Base-by-base conservation (phyloP, 2,797 vertebrate genomes). In the Pempheris klunzingeri region DNA sequence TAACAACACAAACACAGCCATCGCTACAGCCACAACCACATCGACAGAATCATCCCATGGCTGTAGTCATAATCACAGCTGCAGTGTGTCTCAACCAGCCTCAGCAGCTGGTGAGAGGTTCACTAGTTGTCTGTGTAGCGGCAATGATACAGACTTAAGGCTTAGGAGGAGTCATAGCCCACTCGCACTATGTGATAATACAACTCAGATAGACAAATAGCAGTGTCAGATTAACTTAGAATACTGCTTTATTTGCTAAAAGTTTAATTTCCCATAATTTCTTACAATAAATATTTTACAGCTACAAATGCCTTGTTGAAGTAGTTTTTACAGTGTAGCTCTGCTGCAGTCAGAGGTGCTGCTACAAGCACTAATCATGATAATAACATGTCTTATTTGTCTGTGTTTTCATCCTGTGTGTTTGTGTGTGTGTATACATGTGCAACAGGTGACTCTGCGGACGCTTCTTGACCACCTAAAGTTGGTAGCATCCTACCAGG, bases 391-490 rank as follows among this genome's bases (percentile, higher is more conserved):
- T 68, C 71, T 77, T 68, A 18, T 82, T 36, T 81, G 49, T 81
- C 7, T 82, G 32, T 46, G 28, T 75, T n/a, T 71, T 54, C 26
- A 34, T 60, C 15, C 12, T 39, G 30, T 58, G n/a, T 12, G 17
- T 59, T 12, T 49, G 7, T 67, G 17, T 50, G 8, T 64, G 24
- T 61, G 22, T 83, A 75, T 75, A 22, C 47, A 22, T 15, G 0
- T 41, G 5, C 24, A 32, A 65, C 90, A 99, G 98, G 95, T 95
- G 89, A 99, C 97, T 2, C 88, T 99, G 81, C 96, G 92, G 94
- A 97, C 95, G 95, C 95, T 99, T 54, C 93, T 99, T 69, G 95
- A 99, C 92, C 98, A 99, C 88, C 94, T 99, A 88, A 99, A 99
- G 87, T 88, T 97, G 52, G 98, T 99, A 79, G 97, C 98, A 58